Evolutionary conservation across 2,888 invertebrate species (phyloP).

Genomic region (Cantharis rufa): DNA sequence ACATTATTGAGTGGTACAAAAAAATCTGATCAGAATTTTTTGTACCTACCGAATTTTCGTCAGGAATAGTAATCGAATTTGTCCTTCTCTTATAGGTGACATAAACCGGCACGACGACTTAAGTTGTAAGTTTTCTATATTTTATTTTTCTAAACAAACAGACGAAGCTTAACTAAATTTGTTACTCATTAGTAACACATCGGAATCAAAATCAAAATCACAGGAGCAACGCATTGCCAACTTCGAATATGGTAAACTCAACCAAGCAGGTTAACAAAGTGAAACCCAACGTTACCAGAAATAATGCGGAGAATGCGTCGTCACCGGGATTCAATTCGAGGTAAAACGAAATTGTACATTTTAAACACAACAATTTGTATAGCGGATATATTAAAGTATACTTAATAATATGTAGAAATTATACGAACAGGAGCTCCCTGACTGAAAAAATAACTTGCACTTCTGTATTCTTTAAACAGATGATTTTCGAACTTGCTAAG

Average conservation of each 20-base stretch:
- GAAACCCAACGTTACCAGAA: conserved; percentile 83
- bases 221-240: conserved; percentile 71
- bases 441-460: neutral
- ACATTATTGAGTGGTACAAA: neutral
- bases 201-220: conserved; percentile 72
- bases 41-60: neutral
- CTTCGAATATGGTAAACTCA: conserved; percentile 73
- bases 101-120: conserved; percentile 75
- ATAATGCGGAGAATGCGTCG: conserved; percentile 72
- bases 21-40: neutral
- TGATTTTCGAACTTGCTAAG: neutral
- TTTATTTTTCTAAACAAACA: neutral
- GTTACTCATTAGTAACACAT: conserved; percentile 67
- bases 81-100: conserved; percentile 66
- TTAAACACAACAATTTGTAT: neutral
- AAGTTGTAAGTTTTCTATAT: conserved; percentile 66
- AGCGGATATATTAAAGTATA: conserved; percentile 4
- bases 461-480: neutral
- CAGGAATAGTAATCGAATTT: neutral
- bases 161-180: conserved; percentile 13
- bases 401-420: conserved; percentile 3
- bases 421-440: neutral
- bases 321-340: conserved; percentile 71
- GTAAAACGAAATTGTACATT: conserved; percentile 41
- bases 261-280: conserved; percentile 88